A percentile compares a stretch with the other conserved stretches of the same genome.
These are phyloP conservation scores for Astreopora myriophthalma DNA, from an alignment of 64 coral and sea anemone genomes.

Conservation along the genomic window DNA sequence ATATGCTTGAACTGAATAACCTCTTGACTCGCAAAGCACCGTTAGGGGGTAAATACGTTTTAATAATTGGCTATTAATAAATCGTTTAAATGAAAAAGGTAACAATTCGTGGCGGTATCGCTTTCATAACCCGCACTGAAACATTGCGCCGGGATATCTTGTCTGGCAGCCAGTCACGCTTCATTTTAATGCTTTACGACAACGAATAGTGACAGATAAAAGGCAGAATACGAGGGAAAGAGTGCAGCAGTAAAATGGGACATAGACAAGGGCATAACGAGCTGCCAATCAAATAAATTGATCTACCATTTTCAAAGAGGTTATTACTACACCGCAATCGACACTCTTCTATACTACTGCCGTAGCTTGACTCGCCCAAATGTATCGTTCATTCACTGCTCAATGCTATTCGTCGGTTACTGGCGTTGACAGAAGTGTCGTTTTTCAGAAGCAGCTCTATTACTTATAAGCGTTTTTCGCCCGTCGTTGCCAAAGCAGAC, in stretches of 20 bases:
- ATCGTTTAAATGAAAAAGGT: background rate
- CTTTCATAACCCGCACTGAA: background rate
- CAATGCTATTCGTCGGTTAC: background rate
- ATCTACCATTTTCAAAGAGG: background rate
- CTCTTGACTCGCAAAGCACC: background rate
- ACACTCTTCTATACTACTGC: background rate
- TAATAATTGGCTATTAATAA: conserved; percentile 2
- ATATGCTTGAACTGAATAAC: background rate
- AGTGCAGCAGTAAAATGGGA: background rate
- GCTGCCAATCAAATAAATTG: conserved; percentile 3
- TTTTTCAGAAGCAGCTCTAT: background rate
- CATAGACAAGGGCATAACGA: background rate
- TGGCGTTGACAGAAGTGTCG: background rate
- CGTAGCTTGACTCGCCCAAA: background rate
- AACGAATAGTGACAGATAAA: background rate
- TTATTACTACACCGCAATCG: background rate
- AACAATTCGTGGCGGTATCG: background rate
- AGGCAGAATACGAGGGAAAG: background rate
- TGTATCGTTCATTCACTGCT: background rate
- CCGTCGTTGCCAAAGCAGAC: background rate
- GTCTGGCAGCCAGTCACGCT: background rate
- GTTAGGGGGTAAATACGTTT: background rate
- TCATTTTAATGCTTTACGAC: background rate
- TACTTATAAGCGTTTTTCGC: conserved; percentile 19
- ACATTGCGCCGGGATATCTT: background rate